Conservation (phyloP, 2,888 invertebrate species). For the Micoletzkya japonica region DNA sequence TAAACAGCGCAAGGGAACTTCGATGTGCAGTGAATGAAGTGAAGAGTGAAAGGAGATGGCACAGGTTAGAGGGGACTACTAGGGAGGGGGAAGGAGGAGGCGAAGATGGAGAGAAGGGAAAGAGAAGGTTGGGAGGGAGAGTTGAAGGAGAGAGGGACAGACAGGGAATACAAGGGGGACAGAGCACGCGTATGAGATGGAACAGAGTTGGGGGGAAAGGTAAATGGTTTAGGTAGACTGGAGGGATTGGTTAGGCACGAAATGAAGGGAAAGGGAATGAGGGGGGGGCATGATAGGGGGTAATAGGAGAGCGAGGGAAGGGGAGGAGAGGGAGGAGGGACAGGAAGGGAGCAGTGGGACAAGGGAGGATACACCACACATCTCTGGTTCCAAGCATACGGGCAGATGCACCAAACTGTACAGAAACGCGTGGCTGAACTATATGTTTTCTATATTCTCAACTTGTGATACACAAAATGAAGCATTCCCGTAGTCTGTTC, state of each 20-base stretch:
- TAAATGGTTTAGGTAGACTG: not conserved
- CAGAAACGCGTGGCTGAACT: no score
- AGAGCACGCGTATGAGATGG: not conserved
- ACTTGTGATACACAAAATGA: no score
- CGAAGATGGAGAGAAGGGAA: no score
- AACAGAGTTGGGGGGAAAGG: not conserved
- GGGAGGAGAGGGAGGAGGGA: slow-evolving; percentile 6
- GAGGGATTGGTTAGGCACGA: not conserved
- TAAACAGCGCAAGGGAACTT: not conserved
- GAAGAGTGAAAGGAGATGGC: slow-evolving; percentile 4
- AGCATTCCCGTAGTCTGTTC: no score
- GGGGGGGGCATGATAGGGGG: not conserved
- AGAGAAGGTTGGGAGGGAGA: not conserved
- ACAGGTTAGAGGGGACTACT: slow-evolving; percentile 5
- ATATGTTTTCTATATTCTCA: no score
- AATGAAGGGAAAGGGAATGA: slow-evolving; percentile 5
- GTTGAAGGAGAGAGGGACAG: not conserved
- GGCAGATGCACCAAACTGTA: no score
- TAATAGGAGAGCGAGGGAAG: not conserved
- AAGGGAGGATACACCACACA: slow-evolving; percentile 6
- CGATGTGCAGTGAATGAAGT: not conserved
- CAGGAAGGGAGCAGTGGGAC: not conserved
- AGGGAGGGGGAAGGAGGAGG: slow-evolving; percentile 17
- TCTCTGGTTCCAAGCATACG: no score
- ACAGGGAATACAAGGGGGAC: not conserved